Evolutionary conservation across 2,888 invertebrate genomes (phyloP), one percentile per base, ranked within the genome.

Genomic region (Torymus aiolomorphi): DNA sequence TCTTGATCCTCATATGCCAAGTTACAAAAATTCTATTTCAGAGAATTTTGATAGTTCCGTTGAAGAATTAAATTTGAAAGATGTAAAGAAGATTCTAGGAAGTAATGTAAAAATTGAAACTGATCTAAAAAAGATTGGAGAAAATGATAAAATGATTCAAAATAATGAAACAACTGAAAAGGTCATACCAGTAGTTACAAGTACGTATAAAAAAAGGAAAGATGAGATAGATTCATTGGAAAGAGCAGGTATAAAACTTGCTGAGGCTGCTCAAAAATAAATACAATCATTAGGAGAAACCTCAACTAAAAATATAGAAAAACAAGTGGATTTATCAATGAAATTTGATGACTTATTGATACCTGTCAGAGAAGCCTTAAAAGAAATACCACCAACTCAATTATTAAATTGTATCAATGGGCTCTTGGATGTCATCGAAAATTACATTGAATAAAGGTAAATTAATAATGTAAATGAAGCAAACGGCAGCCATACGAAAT

Each of bases 321-420:
- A 62, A n/a, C n/a, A n/a, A n/a, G n/a, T n/a, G n/a, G n/a, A n/a
- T n/a, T n/a, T n/a, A n/a, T n/a, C n/a, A n/a, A n/a, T n/a, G n/a
- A n/a, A n/a, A n/a, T n/a, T n/a, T 31, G 62, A 31, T 31, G 62
- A 62, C 18, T 62, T 24, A 24, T 62, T 62, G n/a, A 14, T 62
- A 12, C 20, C 24, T 8, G n/a, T 62, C 13, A 1, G 2, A 11
- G 24, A 62, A 62, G 24, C 24, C 24, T 16, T 62, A 16, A 24
- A 16, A 24, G 13, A 62, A 12, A 62, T 62, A 24, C 24, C 62
- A 62, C 16, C 14, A 2, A 31, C 13, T 0, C 3, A 31, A 24
- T 62, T 62, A 31, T 31, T 62, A 62, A 2, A 31, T 10, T 62
- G 62, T 24, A 2, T 16, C 12, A 62, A 62, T 62, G 31, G 62